These are phyloP conservation scores for Salminus brasiliensis DNA, from an alignment of 2,113 vertebrate species.

Conservation along the genomic window DNA sequence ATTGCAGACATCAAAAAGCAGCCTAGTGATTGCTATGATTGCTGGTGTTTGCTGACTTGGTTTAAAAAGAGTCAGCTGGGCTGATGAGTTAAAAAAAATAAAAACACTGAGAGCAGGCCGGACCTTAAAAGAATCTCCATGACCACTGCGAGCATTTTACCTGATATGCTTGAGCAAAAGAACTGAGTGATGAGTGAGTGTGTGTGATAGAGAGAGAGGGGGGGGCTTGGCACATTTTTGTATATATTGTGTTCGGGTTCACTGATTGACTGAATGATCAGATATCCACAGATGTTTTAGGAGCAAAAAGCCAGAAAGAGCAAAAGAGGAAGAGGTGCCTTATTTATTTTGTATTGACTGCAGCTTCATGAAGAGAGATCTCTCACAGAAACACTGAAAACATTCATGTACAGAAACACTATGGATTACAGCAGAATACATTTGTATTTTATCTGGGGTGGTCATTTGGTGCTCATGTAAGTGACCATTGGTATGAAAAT, in stretches of 20 bases:
- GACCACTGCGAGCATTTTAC: not conserved
- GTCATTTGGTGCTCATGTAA: not conserved
- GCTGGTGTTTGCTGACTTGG: not conserved
- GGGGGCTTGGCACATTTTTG: too few relatives aligned
- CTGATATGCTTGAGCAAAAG: conserved; percentile 11
- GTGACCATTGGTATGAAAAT: not conserved
- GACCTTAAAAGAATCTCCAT: not conserved
- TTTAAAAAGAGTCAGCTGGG: not conserved
- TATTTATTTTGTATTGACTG: not conserved
- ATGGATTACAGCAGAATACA: not conserved
- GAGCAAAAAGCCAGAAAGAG: not conserved
- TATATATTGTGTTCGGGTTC: not conserved
- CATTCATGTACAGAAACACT: not conserved
- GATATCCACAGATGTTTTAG: not conserved
- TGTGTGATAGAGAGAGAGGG: too few relatives aligned
- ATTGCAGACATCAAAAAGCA: not conserved
- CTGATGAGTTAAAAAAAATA: not conserved
- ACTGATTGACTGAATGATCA: not conserved
- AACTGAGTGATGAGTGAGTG: not conserved
- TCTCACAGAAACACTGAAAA: not conserved
- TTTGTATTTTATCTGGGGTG: not conserved
- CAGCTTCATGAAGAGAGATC: not conserved
- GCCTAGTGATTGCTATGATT: not conserved
- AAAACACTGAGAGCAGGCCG: not conserved
- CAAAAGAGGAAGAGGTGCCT: not conserved